These are phyloP conservation scores for Antennarius maculatus DNA, from an alignment of 2,797 vertebrate genomes.

Conservation along the genomic window DNA sequence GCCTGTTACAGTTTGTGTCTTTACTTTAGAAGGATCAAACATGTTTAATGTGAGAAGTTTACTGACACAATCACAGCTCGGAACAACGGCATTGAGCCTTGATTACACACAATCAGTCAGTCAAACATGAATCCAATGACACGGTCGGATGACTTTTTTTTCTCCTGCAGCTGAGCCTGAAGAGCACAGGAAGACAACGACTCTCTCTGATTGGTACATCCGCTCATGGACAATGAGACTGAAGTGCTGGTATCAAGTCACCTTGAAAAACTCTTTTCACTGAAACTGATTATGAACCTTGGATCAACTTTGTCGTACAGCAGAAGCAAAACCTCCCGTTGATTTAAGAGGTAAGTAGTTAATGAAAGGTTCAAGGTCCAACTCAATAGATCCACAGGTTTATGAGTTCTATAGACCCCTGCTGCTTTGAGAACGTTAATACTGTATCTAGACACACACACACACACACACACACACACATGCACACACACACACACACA, in stretches of 20 bases:
- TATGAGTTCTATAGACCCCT: background rate
- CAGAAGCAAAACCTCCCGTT: background rate
- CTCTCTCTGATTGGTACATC: slow-evolving; percentile 4
- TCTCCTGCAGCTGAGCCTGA: background rate
- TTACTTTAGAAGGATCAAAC: slow-evolving; percentile 33
- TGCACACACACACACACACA: too few species aligned
- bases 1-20: slow-evolving; percentile 26
- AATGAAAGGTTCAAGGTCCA: slow-evolving; percentile 6
- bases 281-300: background rate
- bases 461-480: too few species aligned
- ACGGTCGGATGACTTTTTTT: slow-evolving; percentile 22
- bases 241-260: slow-evolving; percentile 2
- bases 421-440: background rate
- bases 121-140: slow-evolving; percentile 41
- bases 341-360: background rate
- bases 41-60: slow-evolving; percentile 29
- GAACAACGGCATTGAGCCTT: slow-evolving; percentile 20
- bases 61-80: slow-evolving; percentile 48
- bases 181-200: slow-evolving; percentile 7
- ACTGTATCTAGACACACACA: background rate
- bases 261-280: background rate
- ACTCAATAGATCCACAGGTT: background rate
- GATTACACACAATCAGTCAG: slow-evolving; percentile 49
- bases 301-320: background rate
- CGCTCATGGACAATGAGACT: slow-evolving; percentile 11